phyloP scores from a whole-genome alignment of 2,888 invertebrate genomes.

The Galerucella calmariensis region DNA sequence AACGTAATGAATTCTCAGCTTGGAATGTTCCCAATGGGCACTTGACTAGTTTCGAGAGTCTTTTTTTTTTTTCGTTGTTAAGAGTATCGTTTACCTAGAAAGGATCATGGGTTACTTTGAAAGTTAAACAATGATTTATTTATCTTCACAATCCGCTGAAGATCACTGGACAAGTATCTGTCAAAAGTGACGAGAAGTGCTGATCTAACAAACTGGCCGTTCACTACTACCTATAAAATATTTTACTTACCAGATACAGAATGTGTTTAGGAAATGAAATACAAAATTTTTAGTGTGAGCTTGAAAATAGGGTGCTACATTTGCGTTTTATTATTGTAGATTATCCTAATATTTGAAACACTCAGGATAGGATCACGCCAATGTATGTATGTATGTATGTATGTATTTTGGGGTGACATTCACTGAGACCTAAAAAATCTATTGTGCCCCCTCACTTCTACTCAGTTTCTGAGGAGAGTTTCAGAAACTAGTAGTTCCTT shows the following conservation, averaged over 20 bases:
- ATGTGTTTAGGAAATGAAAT: neutral
- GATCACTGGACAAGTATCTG: slow-evolving; percentile 37
- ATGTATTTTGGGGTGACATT: too few species aligned
- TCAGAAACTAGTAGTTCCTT: too few species aligned
- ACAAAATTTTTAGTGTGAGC: too few species aligned
- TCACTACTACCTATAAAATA: neutral
- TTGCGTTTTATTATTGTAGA: too few species aligned
- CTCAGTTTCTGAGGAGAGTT: too few species aligned
- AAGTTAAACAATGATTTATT: slow-evolving; percentile 40
- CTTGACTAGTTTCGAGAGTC: slow-evolving; percentile 28
- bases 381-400: too few species aligned
- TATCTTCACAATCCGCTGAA: slow-evolving; percentile 36
- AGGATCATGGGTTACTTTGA: slow-evolving; percentile 36
- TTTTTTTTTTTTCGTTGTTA: slow-evolving; percentile 30
- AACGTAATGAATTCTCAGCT: slow-evolving; percentile 29
- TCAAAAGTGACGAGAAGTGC: slow-evolving; percentile 32
- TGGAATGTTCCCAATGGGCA: slow-evolving; percentile 18
- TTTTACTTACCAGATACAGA: neutral
- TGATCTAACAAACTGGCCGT: slow-evolving; percentile 29
- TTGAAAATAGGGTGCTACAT: too few species aligned
- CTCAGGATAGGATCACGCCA: too few species aligned
- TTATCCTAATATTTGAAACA: too few species aligned
- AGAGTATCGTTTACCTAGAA: slow-evolving; percentile 39
- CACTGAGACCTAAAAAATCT: too few species aligned
- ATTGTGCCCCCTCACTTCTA: too few species aligned